Base-by-base conservation (phyloP, 1,140 invertebrate species). In the Trypoxylus dichotomus region DNA sequence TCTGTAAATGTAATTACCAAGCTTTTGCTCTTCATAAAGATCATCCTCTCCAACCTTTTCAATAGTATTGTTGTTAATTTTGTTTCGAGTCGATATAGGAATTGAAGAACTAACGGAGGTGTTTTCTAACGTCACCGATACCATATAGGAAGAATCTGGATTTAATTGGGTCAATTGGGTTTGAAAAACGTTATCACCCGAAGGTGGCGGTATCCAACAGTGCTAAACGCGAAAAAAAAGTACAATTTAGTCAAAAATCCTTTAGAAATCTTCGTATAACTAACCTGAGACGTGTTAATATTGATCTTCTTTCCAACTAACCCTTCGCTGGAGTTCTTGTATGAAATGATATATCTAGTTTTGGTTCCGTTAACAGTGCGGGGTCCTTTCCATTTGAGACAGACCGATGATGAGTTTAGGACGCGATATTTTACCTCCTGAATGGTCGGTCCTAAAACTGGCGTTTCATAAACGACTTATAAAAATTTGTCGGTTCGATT, bases 141-240 rank as follows among this genome's bases (percentile, higher is more conserved):
- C 85, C 58, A 87, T 89, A 78, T 92, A 91, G 24, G 84, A 81
- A 68, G 86, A 86, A 21, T 88, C 88, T 1, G 87, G 83, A 13
- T 86, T 60, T 32, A 91, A 82, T 42, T 85, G 86, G 11, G 85
- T 85, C 63, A 91, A 80, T 79, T 84, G 81, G 0, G 83, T 83
- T 2, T 68, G 60, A 27, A 85, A 83, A 15, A 83, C 76, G 15
- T 71, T 74, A 19, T 80, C 41, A 25, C 75, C 68, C 19, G 42
- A 63, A 21, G 32, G 58, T 3, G 72, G 15, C n/a, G 29, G 32
- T 41, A 74, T 74, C 78, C 79, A 76, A 76, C 83, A 83, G 6
- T 60, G 73, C 63, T 72, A 77, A 13, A 68, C 37, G 15, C n/a
- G 3, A 10, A 71, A 21, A 13, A 73, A 13, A 73, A 15, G 3